phyloP scores from a whole-genome alignment of 2,888 invertebrate genomes.

The Erpobdella octoculata region DNA sequence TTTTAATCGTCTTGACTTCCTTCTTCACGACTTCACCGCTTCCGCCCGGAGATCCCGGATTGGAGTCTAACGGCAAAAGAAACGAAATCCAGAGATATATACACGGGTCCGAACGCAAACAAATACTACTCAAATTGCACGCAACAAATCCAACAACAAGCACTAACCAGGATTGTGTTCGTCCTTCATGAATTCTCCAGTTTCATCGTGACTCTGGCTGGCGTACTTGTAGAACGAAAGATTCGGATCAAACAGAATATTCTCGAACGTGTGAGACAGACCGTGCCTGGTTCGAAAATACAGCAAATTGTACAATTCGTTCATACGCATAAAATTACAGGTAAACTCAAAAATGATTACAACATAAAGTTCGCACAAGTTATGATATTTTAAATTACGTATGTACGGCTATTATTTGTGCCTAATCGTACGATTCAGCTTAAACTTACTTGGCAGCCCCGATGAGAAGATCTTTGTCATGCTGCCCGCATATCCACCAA shows the following conservation, averaged over 20 bases:
- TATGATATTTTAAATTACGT: too few relatives aligned
- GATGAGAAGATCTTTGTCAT: slow-evolving; percentile 83
- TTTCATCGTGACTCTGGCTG: background rate
- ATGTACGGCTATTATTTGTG: too few relatives aligned
- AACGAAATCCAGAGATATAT: background rate
- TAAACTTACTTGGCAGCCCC: slow-evolving; percentile 64
- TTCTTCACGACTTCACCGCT: slow-evolving; percentile 10
- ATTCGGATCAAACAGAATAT: slow-evolving; percentile 83
- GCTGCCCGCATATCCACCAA: slow-evolving; percentile 91
- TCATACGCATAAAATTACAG: background rate
- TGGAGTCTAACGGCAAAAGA: too few relatives aligned
- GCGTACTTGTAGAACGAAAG: slow-evolving; percentile 62
- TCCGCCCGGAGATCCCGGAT: slow-evolving; percentile 12
- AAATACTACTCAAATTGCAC: background rate
- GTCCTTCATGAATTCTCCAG: background rate
- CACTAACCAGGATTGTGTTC: background rate
- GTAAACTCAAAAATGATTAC: background rate
- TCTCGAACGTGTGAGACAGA: slow-evolving; percentile 81
- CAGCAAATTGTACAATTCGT: background rate
- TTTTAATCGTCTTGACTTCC: background rate
- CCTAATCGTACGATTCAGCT: background rate
- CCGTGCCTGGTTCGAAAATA: slow-evolving; percentile 65
- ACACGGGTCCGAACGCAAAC: background rate
- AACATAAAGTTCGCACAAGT: background rate
- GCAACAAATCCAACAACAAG: background rate